phyloP scores from a whole-genome alignment of 2,113 vertebrate genomes.

The Paratilapia polleni region DNA sequence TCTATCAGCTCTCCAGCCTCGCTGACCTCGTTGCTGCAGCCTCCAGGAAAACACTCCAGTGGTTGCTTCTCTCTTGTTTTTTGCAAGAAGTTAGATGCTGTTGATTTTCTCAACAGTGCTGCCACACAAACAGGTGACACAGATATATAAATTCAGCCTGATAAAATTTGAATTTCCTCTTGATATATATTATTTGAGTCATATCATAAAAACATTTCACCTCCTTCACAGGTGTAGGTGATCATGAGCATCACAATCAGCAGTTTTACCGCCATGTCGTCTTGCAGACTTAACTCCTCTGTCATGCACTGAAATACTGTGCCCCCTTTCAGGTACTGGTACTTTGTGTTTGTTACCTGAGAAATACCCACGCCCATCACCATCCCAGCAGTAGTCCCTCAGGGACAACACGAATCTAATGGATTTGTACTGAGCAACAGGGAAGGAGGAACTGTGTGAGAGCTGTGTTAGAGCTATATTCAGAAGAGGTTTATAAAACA shows the following conservation, averaged over 20 bases:
- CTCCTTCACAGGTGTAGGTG: conserved; percentile 71
- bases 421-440: neutral
- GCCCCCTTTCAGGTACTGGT: conserved; percentile 12
- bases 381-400: neutral
- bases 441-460: neutral
- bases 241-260: conserved; percentile 62
- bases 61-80: conserved; percentile 58
- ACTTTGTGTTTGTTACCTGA: conserved; percentile 62
- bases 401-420: neutral
- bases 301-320: conserved; percentile 14
- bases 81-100: conserved; percentile 68
- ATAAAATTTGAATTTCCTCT: neutral
- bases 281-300: conserved; percentile 39
- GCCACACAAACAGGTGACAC: conserved; percentile 7
- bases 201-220: conserved; percentile 51
- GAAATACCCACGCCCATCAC: conserved; percentile 60
- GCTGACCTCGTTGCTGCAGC: conserved; percentile 69
- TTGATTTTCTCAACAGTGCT: conserved; percentile 73
- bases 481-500: neutral
- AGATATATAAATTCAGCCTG: neutral
- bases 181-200: neutral
- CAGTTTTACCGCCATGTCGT: conserved; percentile 62
- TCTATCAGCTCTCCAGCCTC: conserved; percentile 68
- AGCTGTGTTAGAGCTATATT: neutral
- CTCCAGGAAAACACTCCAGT: conserved; percentile 64